A percentile compares a stretch with the other conserved stretches of the same genome.
These are phyloP conservation scores for Drosophila bipectinata DNA, from an alignment of 1,140 invertebrate species.

Conservation along the genomic window DNA sequence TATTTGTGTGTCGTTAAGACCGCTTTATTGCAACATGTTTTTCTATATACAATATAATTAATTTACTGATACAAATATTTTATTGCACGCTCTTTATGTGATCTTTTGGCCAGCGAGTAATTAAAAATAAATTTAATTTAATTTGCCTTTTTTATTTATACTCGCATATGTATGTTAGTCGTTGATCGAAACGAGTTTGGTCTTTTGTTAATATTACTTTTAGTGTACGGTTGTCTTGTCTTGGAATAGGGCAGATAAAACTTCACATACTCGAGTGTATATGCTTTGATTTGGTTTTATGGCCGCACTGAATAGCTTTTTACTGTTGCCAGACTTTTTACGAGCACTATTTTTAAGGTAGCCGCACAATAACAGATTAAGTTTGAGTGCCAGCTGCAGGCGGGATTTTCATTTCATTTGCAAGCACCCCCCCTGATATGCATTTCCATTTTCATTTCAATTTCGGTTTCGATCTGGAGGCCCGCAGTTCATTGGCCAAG, in stretches of 20 bases:
- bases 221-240: conserved; percentile 36
- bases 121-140: conserved; percentile 80
- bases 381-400: conserved; percentile 49
- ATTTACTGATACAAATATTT: conserved; percentile 77
- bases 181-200: conserved; percentile 66
- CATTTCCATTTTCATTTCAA: conserved; percentile 38
- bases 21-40: conserved; percentile 74
- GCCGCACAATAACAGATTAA: conserved; percentile 58
- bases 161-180: conserved; percentile 60
- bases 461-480: conserved; percentile 30
- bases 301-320: conserved; percentile 72
- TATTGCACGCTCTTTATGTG: conserved; percentile 77
- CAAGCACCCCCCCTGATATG: conserved; percentile 3
- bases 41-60: conserved; percentile 81
- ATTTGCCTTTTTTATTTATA: conserved; percentile 64
- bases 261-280: conserved; percentile 27
- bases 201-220: conserved; percentile 72
- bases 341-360: conserved; percentile 60
- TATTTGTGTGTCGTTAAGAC: conserved; percentile 70
- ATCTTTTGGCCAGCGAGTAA: conserved; percentile 70
- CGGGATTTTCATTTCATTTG: conserved; percentile 34
- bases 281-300: conserved; percentile 75
- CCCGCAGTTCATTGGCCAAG: conserved; percentile 61
- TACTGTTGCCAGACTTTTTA: conserved; percentile 68
- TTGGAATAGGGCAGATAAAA: conserved; percentile 25